phyloP scores from a whole-genome alignment of 2,888 invertebrate genomes.

The Coelopa pilipes region DNA sequence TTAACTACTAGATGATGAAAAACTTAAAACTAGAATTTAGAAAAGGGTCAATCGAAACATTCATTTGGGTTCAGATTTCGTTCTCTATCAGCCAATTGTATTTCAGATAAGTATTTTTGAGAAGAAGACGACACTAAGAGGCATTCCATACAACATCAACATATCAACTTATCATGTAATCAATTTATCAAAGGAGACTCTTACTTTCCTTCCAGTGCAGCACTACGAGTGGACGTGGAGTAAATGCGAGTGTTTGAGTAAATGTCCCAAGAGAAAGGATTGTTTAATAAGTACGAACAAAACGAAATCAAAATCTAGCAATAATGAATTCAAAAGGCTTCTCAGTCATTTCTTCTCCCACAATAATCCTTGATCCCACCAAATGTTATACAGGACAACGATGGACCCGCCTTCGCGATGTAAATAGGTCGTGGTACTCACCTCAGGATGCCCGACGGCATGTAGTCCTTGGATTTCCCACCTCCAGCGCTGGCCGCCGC shows the following conservation, averaged over 20 bases:
- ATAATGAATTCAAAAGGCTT: conserved; percentile 38
- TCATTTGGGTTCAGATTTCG: not conserved
- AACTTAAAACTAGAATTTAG: conserved; percentile 18
- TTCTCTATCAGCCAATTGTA: conserved; percentile 22
- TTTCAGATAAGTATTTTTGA: not conserved
- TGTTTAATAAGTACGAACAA: conserved; percentile 5
- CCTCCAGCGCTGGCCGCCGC: conserved; percentile 48
- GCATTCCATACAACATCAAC: conserved; percentile 42
- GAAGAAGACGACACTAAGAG: conserved; percentile 34
- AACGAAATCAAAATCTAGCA: conserved; percentile 45
- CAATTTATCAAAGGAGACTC: conserved; percentile 52
- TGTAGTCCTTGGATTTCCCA: conserved; percentile 63
- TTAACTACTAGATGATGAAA: conserved; percentile 33
- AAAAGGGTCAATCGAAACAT: conserved; percentile 12
- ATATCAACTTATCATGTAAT: conserved; percentile 25
- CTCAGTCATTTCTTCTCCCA: not conserved
- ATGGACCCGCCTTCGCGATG: too few species aligned
- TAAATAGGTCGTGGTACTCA: conserved; percentile 37
- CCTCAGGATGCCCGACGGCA: conserved; percentile 59
- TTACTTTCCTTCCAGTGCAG: conserved; percentile 79
- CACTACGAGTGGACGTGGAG: conserved; percentile 66
- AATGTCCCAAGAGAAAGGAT: conserved; percentile 28
- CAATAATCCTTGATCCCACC: too few species aligned
- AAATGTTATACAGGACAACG: not conserved
- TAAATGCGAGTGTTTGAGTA: conserved; percentile 15